Conservation (phyloP, 2,888 invertebrate species). For the Cataglyphis albicans region DNA sequence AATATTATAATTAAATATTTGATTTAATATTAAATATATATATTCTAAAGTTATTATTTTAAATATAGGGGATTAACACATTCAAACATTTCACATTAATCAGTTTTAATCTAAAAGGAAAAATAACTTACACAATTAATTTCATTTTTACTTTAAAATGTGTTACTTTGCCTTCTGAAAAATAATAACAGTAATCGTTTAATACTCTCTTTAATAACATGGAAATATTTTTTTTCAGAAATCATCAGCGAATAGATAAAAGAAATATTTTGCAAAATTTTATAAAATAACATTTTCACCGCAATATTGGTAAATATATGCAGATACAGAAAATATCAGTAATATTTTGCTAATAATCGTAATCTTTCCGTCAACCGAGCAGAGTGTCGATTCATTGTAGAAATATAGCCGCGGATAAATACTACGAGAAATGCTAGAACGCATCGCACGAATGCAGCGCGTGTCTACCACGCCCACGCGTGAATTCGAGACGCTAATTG, state of each 20-base stretch:
- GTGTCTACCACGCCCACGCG: constrained; percentile 62
- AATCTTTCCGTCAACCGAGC: not conserved
- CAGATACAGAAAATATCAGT: not conserved
- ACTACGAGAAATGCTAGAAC: constrained; percentile 38
- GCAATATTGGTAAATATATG: not conserved
- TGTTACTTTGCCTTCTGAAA: not conserved
- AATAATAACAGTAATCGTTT: not conserved
- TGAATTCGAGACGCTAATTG: constrained; percentile 69
- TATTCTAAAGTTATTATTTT: too few species aligned
- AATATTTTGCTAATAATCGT: not conserved
- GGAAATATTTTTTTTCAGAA: not conserved
- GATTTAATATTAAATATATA: too few species aligned
- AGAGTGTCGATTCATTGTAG: constrained; percentile 25
- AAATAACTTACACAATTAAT: not conserved
- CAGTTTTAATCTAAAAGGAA: not conserved
- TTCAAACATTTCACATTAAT: not conserved
- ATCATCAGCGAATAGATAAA: not conserved
- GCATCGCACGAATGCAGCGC: constrained; percentile 49
- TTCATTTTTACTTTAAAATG: not conserved
- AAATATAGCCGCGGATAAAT: constrained; percentile 6
- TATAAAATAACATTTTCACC: not conserved
- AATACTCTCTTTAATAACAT: not conserved
- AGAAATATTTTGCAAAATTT: not conserved
- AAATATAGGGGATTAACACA: not conserved
- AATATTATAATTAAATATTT: not conserved